Base-by-base conservation (phyloP, 2,888 invertebrate genomes). In the Caenorhabditis wallacei region DNA sequence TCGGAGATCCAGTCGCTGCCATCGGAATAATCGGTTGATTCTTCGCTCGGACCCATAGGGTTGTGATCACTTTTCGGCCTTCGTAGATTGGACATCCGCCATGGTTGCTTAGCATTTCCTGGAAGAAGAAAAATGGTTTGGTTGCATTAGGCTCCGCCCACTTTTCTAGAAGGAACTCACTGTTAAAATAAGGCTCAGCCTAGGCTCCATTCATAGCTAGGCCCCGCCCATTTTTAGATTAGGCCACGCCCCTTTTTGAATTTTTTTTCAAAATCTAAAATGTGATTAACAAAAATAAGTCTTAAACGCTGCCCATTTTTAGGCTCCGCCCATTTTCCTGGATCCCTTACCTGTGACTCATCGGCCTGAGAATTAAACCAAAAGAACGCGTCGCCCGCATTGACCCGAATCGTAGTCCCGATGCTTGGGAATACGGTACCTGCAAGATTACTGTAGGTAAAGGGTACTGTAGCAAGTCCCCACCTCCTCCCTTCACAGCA, bases 1-100 rank as follows among this genome's bases (percentile, higher is more conserved):
- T 76, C 16, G 76, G 57, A 5, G 51, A 18, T 4, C 59, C 69
- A 1, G 76, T 30, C 3, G 76, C 3, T 26, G 61, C 59, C 61
- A 59, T 61, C 13, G 76, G 24, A 54, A 68, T 13, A 11, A 76
- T 20, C 11, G 68, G 68, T 43, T 85, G 85, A 24, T 70, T 51
- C 8, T 56, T 51, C 18, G 57, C 54, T 20, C 80, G 82, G 66
- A 84, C 72, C 84, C 83, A 85, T 4, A 85, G 70, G 11, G 85
- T 85, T 0, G 84, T 70, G n/a, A 84, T 84, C 30, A 82, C 88
- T 83, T 90, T 90, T n/a, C 82, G 76, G 26, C 90, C 90, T 35
- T 79, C 74, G 5, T 83, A 69, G 53, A 90, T 89, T 16, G 90
- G 89, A 72, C 90, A 90, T 0, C 88, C 89, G 0, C 88, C 90